phyloP scores from a whole-genome alignment of 2,113 vertebrate genomes.

The Caranx melampygus region DNA sequence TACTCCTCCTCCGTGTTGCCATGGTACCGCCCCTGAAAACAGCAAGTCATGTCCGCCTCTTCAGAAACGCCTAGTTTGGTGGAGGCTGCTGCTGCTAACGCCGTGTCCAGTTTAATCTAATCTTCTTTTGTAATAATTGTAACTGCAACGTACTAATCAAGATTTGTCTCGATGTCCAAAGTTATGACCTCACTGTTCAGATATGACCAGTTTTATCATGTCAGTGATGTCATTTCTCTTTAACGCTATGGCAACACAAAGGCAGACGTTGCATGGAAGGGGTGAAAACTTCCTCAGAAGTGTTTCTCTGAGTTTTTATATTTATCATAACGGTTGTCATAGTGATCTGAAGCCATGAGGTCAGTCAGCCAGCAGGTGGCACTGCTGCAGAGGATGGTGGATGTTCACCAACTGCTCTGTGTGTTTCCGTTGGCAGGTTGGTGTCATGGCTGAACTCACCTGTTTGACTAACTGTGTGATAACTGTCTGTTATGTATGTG shows the following conservation, averaged over 20 bases:
- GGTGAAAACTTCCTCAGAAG: neutral
- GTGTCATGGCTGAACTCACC: neutral
- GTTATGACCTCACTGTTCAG: neutral
- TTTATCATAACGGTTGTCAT: neutral
- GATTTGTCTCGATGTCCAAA: neutral
- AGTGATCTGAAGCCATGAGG: slow-evolving; percentile 29
- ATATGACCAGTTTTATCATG: slow-evolving; percentile 11
- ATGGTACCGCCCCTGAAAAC: slow-evolving; percentile 80
- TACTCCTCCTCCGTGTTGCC: slow-evolving; percentile 81
- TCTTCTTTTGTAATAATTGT: neutral
- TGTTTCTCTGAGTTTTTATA: too few relatives aligned
- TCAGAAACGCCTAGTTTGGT: slow-evolving; percentile 59
- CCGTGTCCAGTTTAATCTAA: slow-evolving; percentile 33
- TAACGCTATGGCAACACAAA: neutral
- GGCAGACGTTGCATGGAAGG: neutral
- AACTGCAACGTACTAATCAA: slow-evolving; percentile 36
- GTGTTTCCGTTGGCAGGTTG: slow-evolving; percentile 24
- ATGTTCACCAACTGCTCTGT: slow-evolving; percentile 28
- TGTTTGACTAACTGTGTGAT: slow-evolving; percentile 11
- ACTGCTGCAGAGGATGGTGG: slow-evolving; percentile 24
- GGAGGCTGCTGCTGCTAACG: slow-evolving; percentile 64
- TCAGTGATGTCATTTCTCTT: slow-evolving; percentile 14
- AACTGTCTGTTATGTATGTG: neutral
- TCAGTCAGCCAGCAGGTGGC: slow-evolving; percentile 54
- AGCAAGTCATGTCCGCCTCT: slow-evolving; percentile 77